Percentiles rank a stretch among this genome's conserved stretches.
phyloP scores from a whole-genome alignment of 2,113 vertebrate species.

The Heterotilapia buettikoferi region DNA sequence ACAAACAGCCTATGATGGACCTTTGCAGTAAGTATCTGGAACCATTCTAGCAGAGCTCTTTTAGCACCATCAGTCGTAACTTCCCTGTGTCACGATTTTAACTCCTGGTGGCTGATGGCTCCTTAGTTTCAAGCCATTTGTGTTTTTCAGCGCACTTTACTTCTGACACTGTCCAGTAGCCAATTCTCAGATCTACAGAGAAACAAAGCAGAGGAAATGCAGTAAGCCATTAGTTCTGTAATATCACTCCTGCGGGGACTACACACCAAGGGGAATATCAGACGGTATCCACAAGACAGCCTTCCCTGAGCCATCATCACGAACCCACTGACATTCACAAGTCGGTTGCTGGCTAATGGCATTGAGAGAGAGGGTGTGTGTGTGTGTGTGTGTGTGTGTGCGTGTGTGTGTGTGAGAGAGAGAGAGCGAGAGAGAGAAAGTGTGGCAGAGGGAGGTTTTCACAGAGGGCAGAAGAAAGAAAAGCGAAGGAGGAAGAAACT shows the following conservation, averaged over 20 bases:
- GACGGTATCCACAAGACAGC: slow-evolving; percentile 17
- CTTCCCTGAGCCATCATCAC: slow-evolving; percentile 24
- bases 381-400: not conserved
- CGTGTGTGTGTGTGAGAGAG: not conserved
- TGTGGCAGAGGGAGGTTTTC: not conserved
- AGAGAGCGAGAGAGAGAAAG: not conserved
- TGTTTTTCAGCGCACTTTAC: slow-evolving; percentile 6
- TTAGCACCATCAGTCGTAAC: not conserved
- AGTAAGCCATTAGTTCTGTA: slow-evolving; percentile 44
- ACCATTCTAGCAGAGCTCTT: not conserved
- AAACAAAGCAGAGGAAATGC: slow-evolving; percentile 13
- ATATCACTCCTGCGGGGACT: slow-evolving; percentile 33
- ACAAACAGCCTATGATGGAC: not conserved
- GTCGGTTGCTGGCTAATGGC: slow-evolving; percentile 31
- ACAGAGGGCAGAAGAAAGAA: slow-evolving; percentile 41
- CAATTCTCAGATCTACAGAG: slow-evolving; percentile 2
- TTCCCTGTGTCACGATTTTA: not conserved
- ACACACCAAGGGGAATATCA: slow-evolving; percentile 50
- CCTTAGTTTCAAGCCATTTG: not conserved
- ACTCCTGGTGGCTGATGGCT: not conserved
- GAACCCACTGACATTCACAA: slow-evolving; percentile 52
- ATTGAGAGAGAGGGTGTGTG: not conserved
- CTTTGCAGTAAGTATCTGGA: not conserved
- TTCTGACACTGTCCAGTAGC: not conserved
- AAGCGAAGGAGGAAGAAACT: slow-evolving; percentile 55